Evolutionary conservation across 2,113 vertebrate species (phyloP), one percentile per base, ranked within the genome.

Genomic region (Lagopus leucura): DNA sequence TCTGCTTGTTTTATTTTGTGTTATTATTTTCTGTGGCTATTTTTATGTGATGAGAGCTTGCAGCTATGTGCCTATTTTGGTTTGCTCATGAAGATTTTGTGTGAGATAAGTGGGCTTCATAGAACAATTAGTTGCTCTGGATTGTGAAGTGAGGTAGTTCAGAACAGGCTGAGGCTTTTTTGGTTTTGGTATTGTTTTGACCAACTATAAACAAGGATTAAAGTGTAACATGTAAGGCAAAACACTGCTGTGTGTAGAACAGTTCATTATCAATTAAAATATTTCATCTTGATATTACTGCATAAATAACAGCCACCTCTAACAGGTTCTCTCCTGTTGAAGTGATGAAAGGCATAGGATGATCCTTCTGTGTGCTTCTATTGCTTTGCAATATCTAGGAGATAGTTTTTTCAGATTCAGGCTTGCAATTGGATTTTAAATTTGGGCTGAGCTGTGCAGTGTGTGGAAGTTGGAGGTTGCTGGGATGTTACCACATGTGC

Each of bases 81-180:
- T 91, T 93, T 88, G 70, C n/a, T 89, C 66, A 30, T 45, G 82
- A 61, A 94, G 86, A 88, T 93, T 83, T 86, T 65, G 13, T 43
- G 11, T 0, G 1, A 90, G 86, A 75, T 86, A 78, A 13, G 6
- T 71, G 28, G 58, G 36, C 82, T 91, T 85, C 45, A 7, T 30
- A 82, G n/a, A 48, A 22, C n/a, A n/a, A 3, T 67, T 54, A 15
- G 42, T 17, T 42, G 52, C 27, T 74, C 14, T 64, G 21, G 10
- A 18, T 73, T 82, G 77, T 64, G 1, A 86, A 69, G 47, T 16
- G 38, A 34, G n/a, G 11, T 24, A 8, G 58, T 90, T 88, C 57
- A 75, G 70, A 75, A 79, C 72, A 64, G 70, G 36, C 50, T 30
- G 58, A 81, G 52, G 43, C 15, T 82, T 79, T 38, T 52, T 47